A percentile compares a stretch with the other conserved stretches of the same genome.
Conservation (phyloP, 2,797 vertebrate genomes). For the Chelon labrosus region DNA sequence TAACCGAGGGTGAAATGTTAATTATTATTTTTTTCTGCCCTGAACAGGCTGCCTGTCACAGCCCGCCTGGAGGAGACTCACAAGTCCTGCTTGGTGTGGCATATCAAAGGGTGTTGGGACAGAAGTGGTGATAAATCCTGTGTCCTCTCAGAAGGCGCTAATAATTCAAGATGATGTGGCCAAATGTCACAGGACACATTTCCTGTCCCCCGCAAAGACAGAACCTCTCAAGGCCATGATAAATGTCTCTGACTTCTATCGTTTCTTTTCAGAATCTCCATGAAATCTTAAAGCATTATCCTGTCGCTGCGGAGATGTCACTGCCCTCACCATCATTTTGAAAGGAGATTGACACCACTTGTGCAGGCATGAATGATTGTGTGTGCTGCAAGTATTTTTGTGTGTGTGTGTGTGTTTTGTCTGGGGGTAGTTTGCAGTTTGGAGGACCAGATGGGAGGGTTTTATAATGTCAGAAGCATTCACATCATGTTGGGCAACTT, state of each 20-base stretch:
- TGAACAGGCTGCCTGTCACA: slow-evolving; percentile 72
- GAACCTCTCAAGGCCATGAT: slow-evolving; percentile 71
- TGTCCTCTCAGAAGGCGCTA: slow-evolving; percentile 79
- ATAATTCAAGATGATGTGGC: slow-evolving; percentile 83
- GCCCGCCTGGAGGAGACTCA: slow-evolving; percentile 75
- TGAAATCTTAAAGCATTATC: slow-evolving; percentile 57
- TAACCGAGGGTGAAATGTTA: slow-evolving; percentile 41
- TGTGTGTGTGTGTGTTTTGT: not conserved
- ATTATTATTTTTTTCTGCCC: slow-evolving; percentile 43
- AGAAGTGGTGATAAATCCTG: slow-evolving; percentile 82
- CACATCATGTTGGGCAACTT: slow-evolving; percentile 31
- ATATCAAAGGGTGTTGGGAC: slow-evolving; percentile 73
- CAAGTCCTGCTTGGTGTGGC: slow-evolving; percentile 76
- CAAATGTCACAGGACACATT: slow-evolving; percentile 86
- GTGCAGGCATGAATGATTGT: not conserved
- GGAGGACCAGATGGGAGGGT: slow-evolving; percentile 47
- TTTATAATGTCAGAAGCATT: slow-evolving; percentile 43
- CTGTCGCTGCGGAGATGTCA: slow-evolving; percentile 36
- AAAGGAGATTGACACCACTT: slow-evolving; percentile 27
- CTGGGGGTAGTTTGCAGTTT: slow-evolving; percentile 15
- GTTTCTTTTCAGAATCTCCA: slow-evolving; percentile 52
- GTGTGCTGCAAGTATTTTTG: slow-evolving; percentile 15
- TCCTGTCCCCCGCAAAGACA: slow-evolving; percentile 74
- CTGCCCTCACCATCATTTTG: slow-evolving; percentile 28
- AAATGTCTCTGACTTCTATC: slow-evolving; percentile 64